These are phyloP conservation scores for Cnemophilus loriae DNA, from an alignment of 2,113 vertebrate genomes.

Conservation along the genomic window DNA sequence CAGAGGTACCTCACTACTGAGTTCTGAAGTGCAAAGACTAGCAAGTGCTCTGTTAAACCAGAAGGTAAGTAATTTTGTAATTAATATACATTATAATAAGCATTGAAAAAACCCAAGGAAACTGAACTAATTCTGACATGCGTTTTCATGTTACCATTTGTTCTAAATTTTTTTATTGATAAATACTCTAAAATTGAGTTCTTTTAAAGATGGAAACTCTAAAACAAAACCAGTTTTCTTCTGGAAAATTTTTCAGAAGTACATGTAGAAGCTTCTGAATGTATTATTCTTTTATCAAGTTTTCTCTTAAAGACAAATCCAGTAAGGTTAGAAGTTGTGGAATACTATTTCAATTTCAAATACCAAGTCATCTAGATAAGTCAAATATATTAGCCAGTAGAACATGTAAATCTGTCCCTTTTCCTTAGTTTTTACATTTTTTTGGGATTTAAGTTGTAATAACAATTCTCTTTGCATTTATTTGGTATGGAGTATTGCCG, in stretches of 20 bases:
- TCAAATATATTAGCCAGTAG: not conserved
- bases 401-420: not conserved
- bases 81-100: not conserved
- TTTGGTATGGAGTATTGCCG: not conserved
- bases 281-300: not conserved
- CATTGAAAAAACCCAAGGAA: not conserved
- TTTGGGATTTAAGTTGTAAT: not conserved
- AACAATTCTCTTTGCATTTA: not conserved
- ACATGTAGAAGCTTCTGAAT: not conserved
- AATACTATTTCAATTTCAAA: not conserved
- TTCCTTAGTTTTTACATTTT: not conserved
- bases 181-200: not conserved
- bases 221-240: not conserved
- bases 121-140: not conserved
- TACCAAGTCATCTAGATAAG: not conserved
- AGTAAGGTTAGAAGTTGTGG: not conserved
- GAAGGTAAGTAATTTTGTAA: conserved; percentile 76
- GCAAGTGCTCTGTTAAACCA: conserved; percentile 91
- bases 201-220: not conserved
- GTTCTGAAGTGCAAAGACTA: conserved; percentile 86
- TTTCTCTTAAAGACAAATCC: not conserved
- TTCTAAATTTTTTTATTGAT: not conserved
- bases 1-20: conserved; percentile 88
- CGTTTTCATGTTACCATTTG: not conserved
- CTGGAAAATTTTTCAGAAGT: not conserved